Conservation (phyloP, 2,113 vertebrate genomes). For the Polypterus bichir region DNA sequence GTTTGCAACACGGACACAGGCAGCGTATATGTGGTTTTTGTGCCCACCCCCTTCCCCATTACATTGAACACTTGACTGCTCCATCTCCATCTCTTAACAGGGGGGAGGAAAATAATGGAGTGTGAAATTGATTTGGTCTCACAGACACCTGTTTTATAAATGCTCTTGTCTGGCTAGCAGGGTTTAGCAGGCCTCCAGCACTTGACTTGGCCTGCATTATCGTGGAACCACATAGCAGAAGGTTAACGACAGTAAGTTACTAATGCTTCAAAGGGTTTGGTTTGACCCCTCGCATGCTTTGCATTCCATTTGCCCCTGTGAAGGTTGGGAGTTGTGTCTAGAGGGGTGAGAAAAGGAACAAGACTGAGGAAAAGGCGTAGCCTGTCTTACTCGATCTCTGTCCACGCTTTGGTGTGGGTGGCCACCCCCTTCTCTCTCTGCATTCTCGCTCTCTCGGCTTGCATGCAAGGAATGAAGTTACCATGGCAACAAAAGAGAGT, state of each 20-base stretch:
- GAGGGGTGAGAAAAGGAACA: constrained; percentile 28
- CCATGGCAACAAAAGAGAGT: constrained; percentile 29
- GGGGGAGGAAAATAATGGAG: neutral
- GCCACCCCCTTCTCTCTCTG: constrained; percentile 13
- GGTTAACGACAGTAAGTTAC: constrained; percentile 52
- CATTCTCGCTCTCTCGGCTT: constrained; percentile 4
- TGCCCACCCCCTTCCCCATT: neutral
- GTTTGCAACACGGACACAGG: too few species aligned
- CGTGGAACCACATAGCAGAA: constrained; percentile 42
- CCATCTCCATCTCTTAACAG: neutral
- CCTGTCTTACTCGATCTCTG: too few species aligned
- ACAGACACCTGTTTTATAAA: constrained; percentile 25
- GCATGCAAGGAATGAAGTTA: constrained; percentile 27
- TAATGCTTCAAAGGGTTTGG: constrained; percentile 50
- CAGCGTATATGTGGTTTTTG: neutral
- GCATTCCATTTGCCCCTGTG: constrained; percentile 67
- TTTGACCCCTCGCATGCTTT: constrained; percentile 48
- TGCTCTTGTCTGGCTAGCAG: constrained; percentile 16
- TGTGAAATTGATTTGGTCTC: constrained; percentile 23
- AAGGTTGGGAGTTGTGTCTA: constrained; percentile 46
- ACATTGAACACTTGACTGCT: neutral
- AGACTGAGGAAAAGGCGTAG: constrained; percentile 30
- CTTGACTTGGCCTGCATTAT: constrained; percentile 29
- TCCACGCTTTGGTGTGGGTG: constrained; percentile 18
- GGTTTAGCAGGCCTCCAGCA: constrained; percentile 21